Percentiles rank a stretch among this genome's conserved stretches.
Evolutionary conservation across 2,797 vertebrate genomes (phyloP).

Genomic region (Sebastes matsubarae): DNA sequence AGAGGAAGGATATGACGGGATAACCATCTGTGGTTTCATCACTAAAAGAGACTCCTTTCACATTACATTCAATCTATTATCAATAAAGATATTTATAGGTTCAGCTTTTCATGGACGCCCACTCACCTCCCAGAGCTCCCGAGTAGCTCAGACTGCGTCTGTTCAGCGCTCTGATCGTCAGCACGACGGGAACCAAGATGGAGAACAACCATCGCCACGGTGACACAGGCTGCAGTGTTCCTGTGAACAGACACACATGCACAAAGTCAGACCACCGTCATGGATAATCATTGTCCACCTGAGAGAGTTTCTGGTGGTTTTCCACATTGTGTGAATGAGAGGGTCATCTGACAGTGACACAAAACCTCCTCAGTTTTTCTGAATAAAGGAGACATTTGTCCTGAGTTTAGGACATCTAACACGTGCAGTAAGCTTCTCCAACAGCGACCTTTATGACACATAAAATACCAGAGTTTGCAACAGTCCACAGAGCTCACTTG

Average conservation of each 20-base stretch:
- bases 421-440: no score
- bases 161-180: constrained; percentile 86
- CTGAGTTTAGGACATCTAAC: background rate
- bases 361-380: background rate
- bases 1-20: background rate
- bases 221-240: constrained; percentile 89
- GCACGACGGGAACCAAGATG: constrained; percentile 86
- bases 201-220: constrained; percentile 98
- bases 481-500: background rate
- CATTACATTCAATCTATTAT: no score
- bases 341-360: background rate
- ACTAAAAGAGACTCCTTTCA: background rate
- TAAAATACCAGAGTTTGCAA: no score
- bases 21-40: background rate
- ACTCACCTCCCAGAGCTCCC: constrained; percentile 91
- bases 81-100: no score
- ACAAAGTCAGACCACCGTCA: background rate
- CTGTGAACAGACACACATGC: constrained; percentile 70
- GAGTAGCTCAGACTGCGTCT: constrained; percentile 89
- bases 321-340: background rate
- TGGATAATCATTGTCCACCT: background rate
- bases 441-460: accelerated
- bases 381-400: background rate
- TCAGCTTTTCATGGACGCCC: no score
- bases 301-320: background rate